Base-by-base conservation (phyloP, 2,797 vertebrate species). In the Takifugu rubripes region DNA sequence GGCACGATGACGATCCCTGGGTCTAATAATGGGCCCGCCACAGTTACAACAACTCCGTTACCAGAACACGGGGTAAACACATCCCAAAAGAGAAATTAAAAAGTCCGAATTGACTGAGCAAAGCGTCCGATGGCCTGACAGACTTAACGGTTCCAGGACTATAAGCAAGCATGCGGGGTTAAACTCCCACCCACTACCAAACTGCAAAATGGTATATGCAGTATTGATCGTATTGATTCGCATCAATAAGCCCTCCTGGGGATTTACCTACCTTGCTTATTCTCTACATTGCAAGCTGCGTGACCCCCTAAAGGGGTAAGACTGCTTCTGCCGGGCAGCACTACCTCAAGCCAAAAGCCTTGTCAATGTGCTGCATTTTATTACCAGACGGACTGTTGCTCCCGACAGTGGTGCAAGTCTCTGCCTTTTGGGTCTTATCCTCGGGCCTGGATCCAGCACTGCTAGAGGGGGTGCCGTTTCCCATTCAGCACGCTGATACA, bases 361-460 rank as follows among this genome's bases (percentile, higher is more conserved):
- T 50, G 64, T 56, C 21, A 36, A 16, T 27, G 49, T 11, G 49
- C 64, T 62, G 61, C 6, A 0, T 64, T 59, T 44, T 59, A 51
- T 82, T 74, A 78, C 70, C 78, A 69, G 70, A 68, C 4, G 47
- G 63, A 54, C 59, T 25, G 78, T 25, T 61, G 74, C 69, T 58
- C 65, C 66, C 66, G 69, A 52, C 61, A 61, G 7, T 69, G 73
- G 26, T 17, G 60, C 56, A 56, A 27, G 48, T 36, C 49, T 17
- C 73, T 58, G 66, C 60, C 57, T 67, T 61, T 45, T 64, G 53
- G 56, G 49, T 59, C 73, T 25, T 60, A 50, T 64, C 63, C 63
- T 64, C 76, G 60, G 77, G 61, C 64, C 53, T 74, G 21, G 74
- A 64, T 74, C 67, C 74, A 56, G 73, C 66, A 64, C 74, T 14